phyloP scores from a whole-genome alignment of 2,113 vertebrate species.

The Pseudopipra pipra region DNA sequence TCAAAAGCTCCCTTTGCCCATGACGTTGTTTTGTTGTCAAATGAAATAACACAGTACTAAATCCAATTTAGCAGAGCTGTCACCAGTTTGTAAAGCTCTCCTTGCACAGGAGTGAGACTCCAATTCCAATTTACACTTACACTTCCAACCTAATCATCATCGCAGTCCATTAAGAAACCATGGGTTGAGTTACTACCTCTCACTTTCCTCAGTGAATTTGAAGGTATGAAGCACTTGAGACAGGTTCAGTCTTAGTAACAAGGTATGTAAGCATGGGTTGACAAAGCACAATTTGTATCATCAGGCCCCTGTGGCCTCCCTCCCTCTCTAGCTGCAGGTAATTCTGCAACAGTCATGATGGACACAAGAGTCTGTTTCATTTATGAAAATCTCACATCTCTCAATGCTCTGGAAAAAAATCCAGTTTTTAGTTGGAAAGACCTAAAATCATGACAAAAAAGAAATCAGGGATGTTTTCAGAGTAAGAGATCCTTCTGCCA shows the following conservation, averaged over 20 bases:
- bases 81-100: not conserved
- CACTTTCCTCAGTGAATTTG: not conserved
- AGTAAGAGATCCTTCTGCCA: not conserved
- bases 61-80: slow-evolving; percentile 13
- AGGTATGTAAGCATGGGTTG: not conserved
- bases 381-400: not conserved
- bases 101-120: not conserved
- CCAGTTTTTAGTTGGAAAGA: not conserved
- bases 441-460: not conserved
- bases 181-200: not conserved
- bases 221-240: not conserved
- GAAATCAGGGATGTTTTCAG: not conserved
- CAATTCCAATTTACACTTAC: not conserved
- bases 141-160: not conserved
- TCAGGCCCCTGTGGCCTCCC: not conserved
- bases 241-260: not conserved
- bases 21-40: not conserved
- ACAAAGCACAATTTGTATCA: not conserved
- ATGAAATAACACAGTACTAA: not conserved
- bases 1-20: not conserved
- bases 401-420: not conserved
- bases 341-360: not conserved
- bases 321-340: not conserved
- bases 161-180: not conserved
- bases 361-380: not conserved